Percentiles rank a stretch among this genome's conserved stretches.
Conservation (phyloP, 2,888 invertebrate genomes). For the Drosophila emarginata region DNA sequence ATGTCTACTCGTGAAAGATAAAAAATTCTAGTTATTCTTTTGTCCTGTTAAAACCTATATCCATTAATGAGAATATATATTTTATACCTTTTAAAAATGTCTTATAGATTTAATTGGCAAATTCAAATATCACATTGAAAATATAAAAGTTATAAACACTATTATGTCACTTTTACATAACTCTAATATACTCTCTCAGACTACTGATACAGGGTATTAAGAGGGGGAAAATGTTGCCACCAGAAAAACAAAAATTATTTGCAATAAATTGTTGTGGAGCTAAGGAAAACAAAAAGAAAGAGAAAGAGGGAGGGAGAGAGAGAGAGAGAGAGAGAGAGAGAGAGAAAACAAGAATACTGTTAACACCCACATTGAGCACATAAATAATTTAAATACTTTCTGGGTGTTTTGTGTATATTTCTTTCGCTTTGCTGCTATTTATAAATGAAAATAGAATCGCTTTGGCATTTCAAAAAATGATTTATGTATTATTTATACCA, state of each 20-base stretch:
- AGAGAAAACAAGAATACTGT: constrained; percentile 51
- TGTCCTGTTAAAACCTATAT: no score
- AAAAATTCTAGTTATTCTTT: no score
- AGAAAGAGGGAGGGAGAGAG: not conserved
- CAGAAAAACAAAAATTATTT: constrained; percentile 57
- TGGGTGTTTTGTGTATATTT: constrained; percentile 34
- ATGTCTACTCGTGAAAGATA: no score
- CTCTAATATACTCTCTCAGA: not conserved
- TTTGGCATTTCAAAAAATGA: not conserved
- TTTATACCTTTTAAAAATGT: no score
- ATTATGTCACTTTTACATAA: no score
- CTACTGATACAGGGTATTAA: not conserved
- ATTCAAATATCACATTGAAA: no score
- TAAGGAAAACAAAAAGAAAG: not conserved
- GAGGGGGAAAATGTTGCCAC: constrained; percentile 3
- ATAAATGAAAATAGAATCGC: constrained; percentile 36
- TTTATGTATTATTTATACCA: not conserved
- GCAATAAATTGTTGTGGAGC: constrained; percentile 63
- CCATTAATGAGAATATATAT: no score
- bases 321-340: not conserved
- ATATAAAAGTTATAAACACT: not conserved
- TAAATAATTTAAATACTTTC: constrained; percentile 74
- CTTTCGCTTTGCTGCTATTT: constrained; percentile 48
- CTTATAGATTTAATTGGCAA: no score
- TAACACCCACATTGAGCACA: constrained; percentile 70